Evolutionary conservation across 2,113 vertebrate genomes (phyloP).

Genomic region (Elephantulus edwardii): DNA sequence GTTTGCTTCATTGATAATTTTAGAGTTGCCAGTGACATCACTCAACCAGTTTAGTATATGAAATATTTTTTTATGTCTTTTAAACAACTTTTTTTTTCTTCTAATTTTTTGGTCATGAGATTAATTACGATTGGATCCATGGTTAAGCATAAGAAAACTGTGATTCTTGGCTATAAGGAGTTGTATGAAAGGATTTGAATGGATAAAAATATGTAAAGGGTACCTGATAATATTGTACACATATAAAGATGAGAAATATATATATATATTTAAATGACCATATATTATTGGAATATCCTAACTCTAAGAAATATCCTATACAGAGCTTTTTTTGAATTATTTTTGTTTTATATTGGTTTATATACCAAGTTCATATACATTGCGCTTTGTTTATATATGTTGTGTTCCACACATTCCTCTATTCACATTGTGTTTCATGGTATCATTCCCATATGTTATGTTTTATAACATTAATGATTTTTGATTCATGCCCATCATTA

Average conservation of each 20-base stretch:
- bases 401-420: no score
- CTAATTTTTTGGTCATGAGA: neutral
- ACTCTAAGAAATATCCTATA: no score
- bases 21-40: neutral
- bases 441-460: no score
- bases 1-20: conserved; percentile 12
- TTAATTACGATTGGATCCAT: neutral
- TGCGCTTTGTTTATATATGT: no score
- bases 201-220: neutral
- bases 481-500: no score
- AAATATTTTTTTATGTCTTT: neutral
- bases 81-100: neutral
- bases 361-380: no score
- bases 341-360: no score
- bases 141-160: conserved; percentile 26
- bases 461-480: no score
- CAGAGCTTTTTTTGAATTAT: no score
- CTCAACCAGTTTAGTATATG: neutral
- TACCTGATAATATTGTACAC: neutral
- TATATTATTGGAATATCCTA: neutral
- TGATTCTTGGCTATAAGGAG: neutral
- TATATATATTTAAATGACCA: neutral
- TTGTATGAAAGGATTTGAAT: neutral
- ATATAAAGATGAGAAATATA: conserved; percentile 35
- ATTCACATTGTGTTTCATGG: no score